phyloP scores from a whole-genome alignment of 2,113 vertebrate genomes.

The Embiotoca jacksoni region DNA sequence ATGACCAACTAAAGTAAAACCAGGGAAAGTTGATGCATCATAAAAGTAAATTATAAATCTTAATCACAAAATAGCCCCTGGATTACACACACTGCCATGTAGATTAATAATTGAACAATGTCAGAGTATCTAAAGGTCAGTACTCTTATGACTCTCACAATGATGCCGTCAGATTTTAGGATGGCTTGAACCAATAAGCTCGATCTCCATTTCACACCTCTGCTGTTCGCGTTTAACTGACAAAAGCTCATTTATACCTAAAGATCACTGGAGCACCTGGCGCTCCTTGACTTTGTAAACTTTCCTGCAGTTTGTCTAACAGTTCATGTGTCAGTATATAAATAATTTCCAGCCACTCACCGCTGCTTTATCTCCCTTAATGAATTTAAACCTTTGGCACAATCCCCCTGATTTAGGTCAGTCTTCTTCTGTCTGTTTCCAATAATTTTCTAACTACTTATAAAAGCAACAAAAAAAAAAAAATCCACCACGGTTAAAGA shows the following conservation, averaged over 20 bases:
- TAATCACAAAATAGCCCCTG: no score
- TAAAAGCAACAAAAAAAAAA: slow-evolving; percentile 67
- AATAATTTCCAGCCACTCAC: slow-evolving; percentile 54
- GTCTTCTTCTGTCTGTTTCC: slow-evolving; percentile 68
- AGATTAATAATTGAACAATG: no score
- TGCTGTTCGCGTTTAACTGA: slow-evolving; percentile 19
- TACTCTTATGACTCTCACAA: not conserved
- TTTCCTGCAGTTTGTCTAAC: slow-evolving; percentile 1
- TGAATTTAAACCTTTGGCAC: slow-evolving; percentile 53
- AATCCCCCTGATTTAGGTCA: slow-evolving; percentile 49
- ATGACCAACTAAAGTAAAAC: slow-evolving; percentile 29
- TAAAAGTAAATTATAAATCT: not conserved
- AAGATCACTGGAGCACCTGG: slow-evolving; percentile 25
- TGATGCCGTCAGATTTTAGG: slow-evolving; percentile 8
- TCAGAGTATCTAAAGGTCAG: not conserved
- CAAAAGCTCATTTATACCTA: slow-evolving; percentile 14
- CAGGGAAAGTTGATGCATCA: slow-evolving; percentile 9
- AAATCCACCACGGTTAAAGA: slow-evolving; percentile 33
- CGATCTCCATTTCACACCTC: not conserved
- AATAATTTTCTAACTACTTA: slow-evolving; percentile 66
- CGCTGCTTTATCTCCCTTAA: slow-evolving; percentile 43
- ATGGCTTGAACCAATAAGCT: slow-evolving; percentile 1
- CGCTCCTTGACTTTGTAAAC: slow-evolving; percentile 5
- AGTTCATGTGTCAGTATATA: slow-evolving; percentile 22
- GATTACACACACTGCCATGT: no score